Conservation (phyloP, 1,140 invertebrate species). For the Eumaeus atala region DNA sequence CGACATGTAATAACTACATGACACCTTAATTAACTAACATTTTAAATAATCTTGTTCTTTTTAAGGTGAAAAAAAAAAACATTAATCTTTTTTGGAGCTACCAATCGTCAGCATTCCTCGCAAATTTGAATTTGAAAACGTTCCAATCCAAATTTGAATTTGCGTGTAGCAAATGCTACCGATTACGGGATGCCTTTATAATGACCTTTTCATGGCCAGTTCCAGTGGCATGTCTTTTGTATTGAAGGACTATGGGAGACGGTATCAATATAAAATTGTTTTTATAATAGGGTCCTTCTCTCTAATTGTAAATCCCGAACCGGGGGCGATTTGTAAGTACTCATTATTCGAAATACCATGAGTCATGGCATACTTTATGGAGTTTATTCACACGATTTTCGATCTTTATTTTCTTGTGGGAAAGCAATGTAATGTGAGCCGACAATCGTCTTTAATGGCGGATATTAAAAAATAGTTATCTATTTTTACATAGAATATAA, state of each 20-base stretch:
- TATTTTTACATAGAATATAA: too few relatives aligned
- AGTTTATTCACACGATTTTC: slow-evolving; percentile 2
- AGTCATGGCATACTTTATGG: not conserved
- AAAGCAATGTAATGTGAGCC: slow-evolving; percentile 8
- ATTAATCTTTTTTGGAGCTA: slow-evolving; percentile 13
- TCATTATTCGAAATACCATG: slow-evolving; percentile 1
- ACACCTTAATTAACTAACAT: too few relatives aligned
- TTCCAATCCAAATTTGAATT: slow-evolving; percentile 32
- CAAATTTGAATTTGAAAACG: slow-evolving; percentile 30
- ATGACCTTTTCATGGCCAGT: slow-evolving; percentile 7
- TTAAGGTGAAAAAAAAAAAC: slow-evolving; percentile 14
- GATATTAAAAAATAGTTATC: slow-evolving; percentile 10
- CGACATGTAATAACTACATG: too few relatives aligned
- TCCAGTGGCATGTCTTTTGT: not conserved
- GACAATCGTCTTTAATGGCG: not conserved
- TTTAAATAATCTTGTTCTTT: too few relatives aligned
- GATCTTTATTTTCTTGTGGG: not conserved
- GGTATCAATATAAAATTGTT: not conserved
- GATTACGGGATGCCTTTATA: slow-evolving; percentile 37
- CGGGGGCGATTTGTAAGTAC: slow-evolving; percentile 4
- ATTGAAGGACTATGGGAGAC: not conserved
- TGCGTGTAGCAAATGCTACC: slow-evolving; percentile 37
- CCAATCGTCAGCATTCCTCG: slow-evolving; percentile 32
- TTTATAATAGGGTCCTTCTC: slow-evolving; percentile 4
- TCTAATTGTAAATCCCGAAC: not conserved